Percentiles rank a stretch among this genome's conserved stretches.
Conservation (phyloP, 2,888 invertebrate species). For the Heliconius aoede region DNA sequence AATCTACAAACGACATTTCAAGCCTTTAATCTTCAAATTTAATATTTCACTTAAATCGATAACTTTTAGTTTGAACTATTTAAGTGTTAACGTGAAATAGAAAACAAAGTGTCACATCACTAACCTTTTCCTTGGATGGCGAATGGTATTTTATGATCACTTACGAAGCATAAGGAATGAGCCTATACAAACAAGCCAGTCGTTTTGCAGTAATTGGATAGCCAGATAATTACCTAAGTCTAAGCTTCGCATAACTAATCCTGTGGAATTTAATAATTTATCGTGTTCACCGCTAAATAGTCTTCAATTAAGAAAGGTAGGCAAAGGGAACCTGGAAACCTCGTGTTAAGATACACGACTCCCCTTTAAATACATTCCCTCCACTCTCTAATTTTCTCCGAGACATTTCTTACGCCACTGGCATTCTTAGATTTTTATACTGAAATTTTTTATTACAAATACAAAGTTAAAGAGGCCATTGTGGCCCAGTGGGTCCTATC, state of each 20-base stretch:
- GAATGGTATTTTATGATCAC: conserved; percentile 6
- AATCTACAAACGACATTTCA: neutral
- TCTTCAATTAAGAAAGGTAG: too few species aligned
- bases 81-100: neutral
- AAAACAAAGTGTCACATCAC: conserved; percentile 6
- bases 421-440: too few species aligned
- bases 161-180: neutral
- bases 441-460: too few species aligned
- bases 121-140: neutral
- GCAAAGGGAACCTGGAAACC: neutral
- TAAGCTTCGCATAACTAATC: neutral
- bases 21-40: neutral
- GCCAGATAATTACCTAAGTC: conserved; percentile 15
- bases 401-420: neutral
- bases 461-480: too few species aligned
- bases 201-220: conserved; percentile 20
- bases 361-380: neutral
- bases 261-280: conserved; percentile 13
- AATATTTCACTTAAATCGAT: neutral
- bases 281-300: neutral
- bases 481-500: too few species aligned
- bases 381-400: neutral
- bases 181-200: conserved; percentile 13
- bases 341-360: neutral
- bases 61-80: neutral